phyloP scores from a whole-genome alignment of 2,113 vertebrate species.

The Corvus hawaiiensis region DNA sequence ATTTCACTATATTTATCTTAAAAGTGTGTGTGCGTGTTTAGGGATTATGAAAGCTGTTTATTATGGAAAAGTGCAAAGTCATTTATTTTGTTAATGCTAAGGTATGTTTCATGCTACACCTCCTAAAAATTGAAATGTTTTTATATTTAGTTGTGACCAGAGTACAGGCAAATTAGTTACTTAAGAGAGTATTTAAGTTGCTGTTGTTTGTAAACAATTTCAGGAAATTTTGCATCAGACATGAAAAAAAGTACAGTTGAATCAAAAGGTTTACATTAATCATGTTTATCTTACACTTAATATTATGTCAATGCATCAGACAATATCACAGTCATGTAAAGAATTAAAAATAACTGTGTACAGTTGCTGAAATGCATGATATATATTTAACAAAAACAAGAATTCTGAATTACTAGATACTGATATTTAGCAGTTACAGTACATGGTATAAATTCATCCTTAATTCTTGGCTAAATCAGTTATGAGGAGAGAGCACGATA shows the following conservation, averaged over 20 bases:
- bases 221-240: not conserved
- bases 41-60: conserved; percentile 51
- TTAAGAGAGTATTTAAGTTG: not conserved
- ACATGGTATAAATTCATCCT: conserved; percentile 67
- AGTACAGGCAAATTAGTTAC: not conserved
- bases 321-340: not conserved
- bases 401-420: not conserved
- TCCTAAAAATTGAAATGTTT: not conserved
- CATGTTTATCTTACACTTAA: not conserved
- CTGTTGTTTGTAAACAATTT: not conserved
- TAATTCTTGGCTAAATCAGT: conserved; percentile 81
- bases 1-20: conserved; percentile 59
- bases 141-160: not conserved
- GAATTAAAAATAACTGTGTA: not conserved
- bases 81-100: conserved; percentile 1
- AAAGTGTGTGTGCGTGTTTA: not conserved
- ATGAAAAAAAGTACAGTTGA: not conserved
- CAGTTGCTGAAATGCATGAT: not conserved
- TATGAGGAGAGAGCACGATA: conserved; percentile 96
- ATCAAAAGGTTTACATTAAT: not conserved
- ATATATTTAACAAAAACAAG: not conserved
- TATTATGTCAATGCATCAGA: not conserved
- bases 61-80: conserved; percentile 16
- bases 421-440: not conserved
- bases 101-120: conserved; percentile 24